Percentiles rank a stretch among this genome's conserved stretches.
phyloP scores from a whole-genome alignment of 2,888 invertebrate genomes.

The Harpalus rubripes region DNA sequence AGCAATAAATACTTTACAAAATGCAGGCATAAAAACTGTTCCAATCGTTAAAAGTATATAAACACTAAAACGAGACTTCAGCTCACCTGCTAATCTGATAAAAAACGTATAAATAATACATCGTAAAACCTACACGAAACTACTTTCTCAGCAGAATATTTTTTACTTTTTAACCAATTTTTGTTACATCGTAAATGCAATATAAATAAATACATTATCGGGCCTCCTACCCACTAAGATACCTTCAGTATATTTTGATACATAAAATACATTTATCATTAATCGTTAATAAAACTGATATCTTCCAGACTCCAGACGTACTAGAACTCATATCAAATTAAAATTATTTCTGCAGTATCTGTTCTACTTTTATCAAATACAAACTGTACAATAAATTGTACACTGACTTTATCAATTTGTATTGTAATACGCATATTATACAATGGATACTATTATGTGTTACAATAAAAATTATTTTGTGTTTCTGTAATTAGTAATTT shows the following conservation, averaged over 20 bases:
- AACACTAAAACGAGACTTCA: conserved; percentile 49
- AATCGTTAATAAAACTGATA: not conserved
- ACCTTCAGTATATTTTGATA: not conserved
- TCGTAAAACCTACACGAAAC: conserved; percentile 52
- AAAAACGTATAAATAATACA: conserved; percentile 53
- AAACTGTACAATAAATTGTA: too few relatives aligned
- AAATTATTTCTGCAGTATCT: too few relatives aligned
- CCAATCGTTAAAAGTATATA: conserved; percentile 49
- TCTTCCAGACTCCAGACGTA: not conserved
- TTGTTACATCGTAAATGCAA: conserved; percentile 20
- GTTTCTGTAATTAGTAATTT: too few relatives aligned
- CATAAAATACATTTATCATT: conserved; percentile 7
- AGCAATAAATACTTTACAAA: conserved; percentile 50
- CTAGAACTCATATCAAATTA: too few relatives aligned
- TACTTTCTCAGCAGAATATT: conserved; percentile 29
- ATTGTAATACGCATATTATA: too few relatives aligned
- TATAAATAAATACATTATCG: conserved; percentile 1
- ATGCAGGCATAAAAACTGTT: conserved; percentile 51
- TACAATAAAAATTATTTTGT: too few relatives aligned
- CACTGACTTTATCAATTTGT: too few relatives aligned
- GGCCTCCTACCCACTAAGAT: not conserved
- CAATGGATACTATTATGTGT: too few relatives aligned
- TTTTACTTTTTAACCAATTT: conserved; percentile 43
- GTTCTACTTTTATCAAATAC: too few relatives aligned
- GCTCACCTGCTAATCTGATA: conserved; percentile 52